A percentile compares a stretch with the other conserved stretches of the same genome.
These are phyloP conservation scores for Calcarius lapponicus DNA, from an alignment of 2,797 vertebrate species.

Conservation along the genomic window DNA sequence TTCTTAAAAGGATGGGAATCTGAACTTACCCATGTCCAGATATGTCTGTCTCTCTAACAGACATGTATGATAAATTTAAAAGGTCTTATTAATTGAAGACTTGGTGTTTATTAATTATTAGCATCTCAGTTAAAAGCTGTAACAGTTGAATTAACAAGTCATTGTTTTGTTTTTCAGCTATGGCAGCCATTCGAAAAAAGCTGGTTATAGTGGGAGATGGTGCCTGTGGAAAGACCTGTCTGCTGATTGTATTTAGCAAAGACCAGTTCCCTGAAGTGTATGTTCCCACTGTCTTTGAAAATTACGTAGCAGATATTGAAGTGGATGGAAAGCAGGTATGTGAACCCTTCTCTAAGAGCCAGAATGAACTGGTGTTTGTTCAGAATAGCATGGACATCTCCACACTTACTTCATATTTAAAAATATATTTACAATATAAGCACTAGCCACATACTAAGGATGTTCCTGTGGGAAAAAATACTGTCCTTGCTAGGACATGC, in stretches of 20 bases:
- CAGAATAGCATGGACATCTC: background rate
- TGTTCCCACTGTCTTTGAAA: slow-evolving; percentile 97
- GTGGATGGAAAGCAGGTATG: slow-evolving; percentile 95
- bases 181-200: slow-evolving; percentile 99
- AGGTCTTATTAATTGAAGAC: background rate
- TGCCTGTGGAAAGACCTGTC: slow-evolving; percentile 98
- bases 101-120: background rate
- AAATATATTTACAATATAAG: background rate
- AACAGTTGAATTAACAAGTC: background rate
- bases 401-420: background rate
- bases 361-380: background rate
- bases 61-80: background rate
- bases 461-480: background rate
- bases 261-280: slow-evolving; percentile 99
- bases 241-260: slow-evolving; percentile 98
- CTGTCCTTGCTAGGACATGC: background rate
- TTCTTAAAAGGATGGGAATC: background rate
- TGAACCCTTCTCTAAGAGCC: background rate
- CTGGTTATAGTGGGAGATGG: slow-evolving; percentile 98
- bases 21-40: background rate
- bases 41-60: background rate
- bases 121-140: background rate
- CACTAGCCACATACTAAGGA: background rate
- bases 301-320: slow-evolving; percentile 98
- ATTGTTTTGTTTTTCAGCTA: slow-evolving; percentile 76